A percentile compares a stretch with the other conserved stretches of the same genome.
phyloP scores from a whole-genome alignment of 2,113 vertebrate species.

The Ceratotherium simum region DNA sequence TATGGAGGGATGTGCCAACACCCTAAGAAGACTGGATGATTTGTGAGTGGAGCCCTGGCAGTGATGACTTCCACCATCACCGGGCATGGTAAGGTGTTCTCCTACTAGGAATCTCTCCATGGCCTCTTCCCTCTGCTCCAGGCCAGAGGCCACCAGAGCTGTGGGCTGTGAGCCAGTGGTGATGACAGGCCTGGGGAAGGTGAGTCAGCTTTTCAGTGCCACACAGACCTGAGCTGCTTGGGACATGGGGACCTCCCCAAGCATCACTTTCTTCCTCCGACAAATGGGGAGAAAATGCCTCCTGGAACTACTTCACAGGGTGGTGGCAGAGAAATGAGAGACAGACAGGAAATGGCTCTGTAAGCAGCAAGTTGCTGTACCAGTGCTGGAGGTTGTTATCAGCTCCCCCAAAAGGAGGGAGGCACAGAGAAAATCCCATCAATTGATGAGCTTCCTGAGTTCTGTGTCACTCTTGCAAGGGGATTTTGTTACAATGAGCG shows the following conservation, averaged over 20 bases:
- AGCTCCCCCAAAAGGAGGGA: neutral
- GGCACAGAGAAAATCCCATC: neutral
- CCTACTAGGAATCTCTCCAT: neutral
- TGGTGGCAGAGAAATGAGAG: neutral
- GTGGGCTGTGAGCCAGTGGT: neutral
- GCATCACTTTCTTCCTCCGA: neutral
- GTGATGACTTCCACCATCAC: accelerated
- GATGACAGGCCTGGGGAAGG: neutral
- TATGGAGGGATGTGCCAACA: neutral
- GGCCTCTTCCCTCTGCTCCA: neutral
- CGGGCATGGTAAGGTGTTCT: neutral
- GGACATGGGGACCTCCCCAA: neutral
- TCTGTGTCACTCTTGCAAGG: neutral
- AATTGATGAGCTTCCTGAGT: neutral
- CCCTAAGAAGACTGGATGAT: neutral
- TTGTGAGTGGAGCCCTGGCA: accelerated
- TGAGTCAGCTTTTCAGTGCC: neutral
- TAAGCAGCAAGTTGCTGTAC: neutral
- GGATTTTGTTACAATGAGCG: neutral
- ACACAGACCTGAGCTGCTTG: neutral
- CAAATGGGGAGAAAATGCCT: neutral
- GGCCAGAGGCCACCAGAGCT: neutral
- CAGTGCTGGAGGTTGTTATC: neutral
- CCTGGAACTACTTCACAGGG: neutral
- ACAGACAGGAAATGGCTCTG: neutral